Evolutionary conservation across 2,797 vertebrate species (phyloP).

Genomic region (Nasua narica): DNA sequence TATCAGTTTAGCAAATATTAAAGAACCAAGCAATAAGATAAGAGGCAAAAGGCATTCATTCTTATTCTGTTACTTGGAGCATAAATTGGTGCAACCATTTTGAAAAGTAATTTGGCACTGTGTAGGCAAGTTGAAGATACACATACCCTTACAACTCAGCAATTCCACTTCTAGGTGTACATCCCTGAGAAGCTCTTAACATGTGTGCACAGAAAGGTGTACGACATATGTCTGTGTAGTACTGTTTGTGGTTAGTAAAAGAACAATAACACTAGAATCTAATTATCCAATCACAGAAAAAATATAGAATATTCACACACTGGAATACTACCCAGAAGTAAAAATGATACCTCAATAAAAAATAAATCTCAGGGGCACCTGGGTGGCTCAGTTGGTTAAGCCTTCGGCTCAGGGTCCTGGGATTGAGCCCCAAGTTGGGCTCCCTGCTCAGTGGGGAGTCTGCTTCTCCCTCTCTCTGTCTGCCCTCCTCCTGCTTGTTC

Average conservation of each 20-base stretch:
- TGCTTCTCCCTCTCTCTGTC: too few species aligned
- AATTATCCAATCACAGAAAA: background rate
- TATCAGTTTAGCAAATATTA: background rate
- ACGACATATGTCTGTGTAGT: background rate
- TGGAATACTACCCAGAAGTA: background rate
- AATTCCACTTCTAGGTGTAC: background rate
- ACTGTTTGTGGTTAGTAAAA: constrained; percentile 1
- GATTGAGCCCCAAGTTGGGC: too few species aligned
- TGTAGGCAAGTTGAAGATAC: background rate
- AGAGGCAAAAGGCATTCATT: background rate
- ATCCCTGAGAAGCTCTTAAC: background rate
- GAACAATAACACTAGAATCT: background rate
- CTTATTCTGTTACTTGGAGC: background rate
- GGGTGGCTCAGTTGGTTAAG: too few species aligned
- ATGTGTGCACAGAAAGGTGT: background rate
- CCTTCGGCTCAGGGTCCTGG: too few species aligned
- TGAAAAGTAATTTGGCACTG: background rate
- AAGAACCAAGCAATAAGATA: background rate
- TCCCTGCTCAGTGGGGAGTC: too few species aligned
- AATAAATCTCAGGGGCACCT: background rate
- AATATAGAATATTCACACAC: background rate
- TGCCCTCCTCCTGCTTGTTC: too few species aligned
- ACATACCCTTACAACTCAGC: background rate
- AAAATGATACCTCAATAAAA: background rate
- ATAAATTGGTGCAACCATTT: background rate